phyloP scores from a whole-genome alignment of 92 coral and sea anemone species.

The Porites cylindrica region DNA sequence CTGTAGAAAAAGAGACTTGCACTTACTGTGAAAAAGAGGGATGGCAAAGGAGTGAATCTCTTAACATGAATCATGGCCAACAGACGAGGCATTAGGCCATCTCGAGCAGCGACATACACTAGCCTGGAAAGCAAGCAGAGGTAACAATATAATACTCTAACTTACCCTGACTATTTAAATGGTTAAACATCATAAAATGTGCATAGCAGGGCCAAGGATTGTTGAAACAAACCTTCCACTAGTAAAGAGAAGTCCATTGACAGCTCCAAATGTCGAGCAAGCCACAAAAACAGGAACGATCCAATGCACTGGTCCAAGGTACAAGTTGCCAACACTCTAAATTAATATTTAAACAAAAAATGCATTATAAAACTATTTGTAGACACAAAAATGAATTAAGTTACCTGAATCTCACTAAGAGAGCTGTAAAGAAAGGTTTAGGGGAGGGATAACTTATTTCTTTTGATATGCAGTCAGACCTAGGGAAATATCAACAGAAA shows the following conservation, averaged over 20 bases:
- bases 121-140: slow-evolving; percentile 47
- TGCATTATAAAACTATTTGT: background rate
- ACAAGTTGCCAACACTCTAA: slow-evolving; percentile 91
- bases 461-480: too few relatives aligned
- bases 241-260: slow-evolving; percentile 93
- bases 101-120: slow-evolving; percentile 94
- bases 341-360: background rate
- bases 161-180: too few relatives aligned
- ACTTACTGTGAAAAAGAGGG: slow-evolving; percentile 96
- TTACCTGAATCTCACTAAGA: too few relatives aligned
- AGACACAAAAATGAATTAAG: background rate
- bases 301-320: slow-evolving; percentile 93
- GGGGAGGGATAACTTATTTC: too few relatives aligned
- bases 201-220: too few relatives aligned
- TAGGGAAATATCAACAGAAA: too few relatives aligned
- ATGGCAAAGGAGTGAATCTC: slow-evolving; percentile 91
- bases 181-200: background rate
- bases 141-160: background rate
- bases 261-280: slow-evolving; percentile 98
- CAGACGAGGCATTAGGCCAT: slow-evolving; percentile 89
- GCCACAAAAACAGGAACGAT: slow-evolving; percentile 97
- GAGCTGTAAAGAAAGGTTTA: too few relatives aligned
- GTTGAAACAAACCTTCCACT: slow-evolving; percentile 86
- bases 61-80: slow-evolving; percentile 96
- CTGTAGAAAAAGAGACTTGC: too few relatives aligned